Percentiles rank a stretch among this genome's conserved stretches.
Evolutionary conservation across 2,888 invertebrate genomes (phyloP).

Genomic region (Yponomeuta malinellus): DNA sequence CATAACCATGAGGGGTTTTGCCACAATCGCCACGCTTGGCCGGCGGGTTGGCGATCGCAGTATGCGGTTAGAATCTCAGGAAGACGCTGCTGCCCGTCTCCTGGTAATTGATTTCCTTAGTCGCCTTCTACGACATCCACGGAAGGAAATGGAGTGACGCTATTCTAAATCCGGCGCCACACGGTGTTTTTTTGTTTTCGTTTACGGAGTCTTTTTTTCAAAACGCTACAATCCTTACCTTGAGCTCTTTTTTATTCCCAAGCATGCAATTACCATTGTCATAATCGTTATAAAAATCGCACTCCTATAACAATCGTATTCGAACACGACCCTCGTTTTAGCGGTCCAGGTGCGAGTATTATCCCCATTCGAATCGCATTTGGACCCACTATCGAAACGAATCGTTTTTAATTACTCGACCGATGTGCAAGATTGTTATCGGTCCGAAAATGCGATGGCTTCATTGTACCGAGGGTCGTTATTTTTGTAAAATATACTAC

Average conservation of each 20-base stretch:
- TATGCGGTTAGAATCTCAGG: too few species aligned
- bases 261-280: constrained; percentile 3
- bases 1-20: too few species aligned
- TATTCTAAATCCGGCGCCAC: too few species aligned
- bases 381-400: constrained; percentile 20
- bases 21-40: too few species aligned
- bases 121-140: too few species aligned
- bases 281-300: constrained; percentile 3
- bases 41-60: too few species aligned
- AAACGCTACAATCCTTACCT: constrained; percentile 1
- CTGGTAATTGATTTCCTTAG: too few species aligned
- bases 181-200: too few species aligned
- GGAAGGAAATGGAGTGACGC: too few species aligned
- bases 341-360: constrained; percentile 26
- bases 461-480: constrained; percentile 19
- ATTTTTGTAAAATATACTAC: neutral
- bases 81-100: too few species aligned
- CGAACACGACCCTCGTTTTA: neutral
- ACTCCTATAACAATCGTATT: constrained; percentile 7
- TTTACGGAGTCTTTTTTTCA: constrained; percentile 15
- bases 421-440: constrained; percentile 40
- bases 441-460: constrained; percentile 24
- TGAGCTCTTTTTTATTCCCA: neutral
- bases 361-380: constrained; percentile 15
- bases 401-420: constrained; percentile 26